These are phyloP conservation scores for Propithecus deckenii DNA, from an alignment of 2,797 vertebrate species.

Conservation along the genomic window DNA sequence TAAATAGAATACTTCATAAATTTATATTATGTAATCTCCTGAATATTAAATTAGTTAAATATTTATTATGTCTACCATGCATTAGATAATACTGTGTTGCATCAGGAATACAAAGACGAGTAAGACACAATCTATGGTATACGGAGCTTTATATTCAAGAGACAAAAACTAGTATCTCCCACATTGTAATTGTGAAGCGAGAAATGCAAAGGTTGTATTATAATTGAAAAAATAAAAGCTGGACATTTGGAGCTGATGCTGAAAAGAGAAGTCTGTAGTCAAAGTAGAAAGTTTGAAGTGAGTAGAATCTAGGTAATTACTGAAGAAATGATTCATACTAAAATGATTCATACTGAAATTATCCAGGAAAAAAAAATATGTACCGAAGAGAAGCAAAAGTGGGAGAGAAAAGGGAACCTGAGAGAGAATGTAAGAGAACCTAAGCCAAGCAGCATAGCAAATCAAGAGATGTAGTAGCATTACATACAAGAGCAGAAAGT, in stretches of 20 bases:
- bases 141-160: neutral
- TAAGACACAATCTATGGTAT: neutral
- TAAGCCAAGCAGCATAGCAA: neutral
- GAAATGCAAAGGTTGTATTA: neutral
- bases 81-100: neutral
- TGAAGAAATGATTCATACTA: neutral
- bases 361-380: neutral
- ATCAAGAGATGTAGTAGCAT: neutral
- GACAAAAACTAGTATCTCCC: neutral
- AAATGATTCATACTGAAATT: neutral
- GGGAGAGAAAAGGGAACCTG: neutral
- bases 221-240: neutral
- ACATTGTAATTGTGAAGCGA: conserved; percentile 7
- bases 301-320: neutral
- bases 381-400: neutral
- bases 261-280: neutral
- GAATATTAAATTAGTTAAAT: neutral
- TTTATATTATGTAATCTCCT: neutral
- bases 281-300: neutral
- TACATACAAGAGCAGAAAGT: neutral
- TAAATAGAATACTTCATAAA: neutral
- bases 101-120: neutral
- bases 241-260: neutral
- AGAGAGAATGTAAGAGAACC: neutral
- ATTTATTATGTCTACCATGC: neutral